Conservation (phyloP, 2,113 vertebrate species). For the Pao palembangensis region DNA sequence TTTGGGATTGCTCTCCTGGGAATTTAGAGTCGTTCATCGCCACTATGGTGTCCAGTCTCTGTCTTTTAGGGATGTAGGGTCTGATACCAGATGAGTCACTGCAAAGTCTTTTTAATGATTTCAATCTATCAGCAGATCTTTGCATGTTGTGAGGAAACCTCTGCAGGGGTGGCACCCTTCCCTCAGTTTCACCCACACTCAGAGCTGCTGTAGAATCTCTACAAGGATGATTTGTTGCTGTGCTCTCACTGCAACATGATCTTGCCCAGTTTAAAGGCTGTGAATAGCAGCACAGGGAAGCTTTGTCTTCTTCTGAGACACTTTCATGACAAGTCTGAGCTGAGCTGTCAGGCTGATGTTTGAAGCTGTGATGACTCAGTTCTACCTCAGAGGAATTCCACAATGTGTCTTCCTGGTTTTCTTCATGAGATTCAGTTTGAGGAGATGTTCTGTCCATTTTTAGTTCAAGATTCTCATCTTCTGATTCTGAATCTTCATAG, state of each 20-base stretch:
- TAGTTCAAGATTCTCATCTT: constrained; percentile 66
- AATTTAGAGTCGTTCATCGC: constrained; percentile 3
- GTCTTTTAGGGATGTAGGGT: constrained; percentile 87
- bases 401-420: constrained; percentile 3
- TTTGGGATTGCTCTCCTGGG: constrained; percentile 4
- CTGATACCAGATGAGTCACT: constrained; percentile 60
- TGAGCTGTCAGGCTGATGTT: not conserved
- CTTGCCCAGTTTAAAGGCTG: constrained; percentile 11
- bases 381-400: not conserved
- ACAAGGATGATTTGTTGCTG: not conserved
- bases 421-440: constrained; percentile 8
- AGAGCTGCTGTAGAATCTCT: constrained; percentile 8
- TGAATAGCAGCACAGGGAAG: not conserved
- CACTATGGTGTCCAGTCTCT: constrained; percentile 60
- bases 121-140: not conserved
- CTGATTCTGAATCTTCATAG: constrained; percentile 90
- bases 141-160: constrained; percentile 9
- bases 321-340: constrained; percentile 8
- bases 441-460: not conserved
- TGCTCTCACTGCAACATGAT: not conserved
- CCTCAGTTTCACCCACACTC: constrained; percentile 10
- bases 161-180: not conserved
- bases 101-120: constrained; percentile 50
- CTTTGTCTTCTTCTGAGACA: constrained; percentile 3
- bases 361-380: not conserved